Conservation (phyloP, 2,888 invertebrate species). For the Cerastis rubricosa region DNA sequence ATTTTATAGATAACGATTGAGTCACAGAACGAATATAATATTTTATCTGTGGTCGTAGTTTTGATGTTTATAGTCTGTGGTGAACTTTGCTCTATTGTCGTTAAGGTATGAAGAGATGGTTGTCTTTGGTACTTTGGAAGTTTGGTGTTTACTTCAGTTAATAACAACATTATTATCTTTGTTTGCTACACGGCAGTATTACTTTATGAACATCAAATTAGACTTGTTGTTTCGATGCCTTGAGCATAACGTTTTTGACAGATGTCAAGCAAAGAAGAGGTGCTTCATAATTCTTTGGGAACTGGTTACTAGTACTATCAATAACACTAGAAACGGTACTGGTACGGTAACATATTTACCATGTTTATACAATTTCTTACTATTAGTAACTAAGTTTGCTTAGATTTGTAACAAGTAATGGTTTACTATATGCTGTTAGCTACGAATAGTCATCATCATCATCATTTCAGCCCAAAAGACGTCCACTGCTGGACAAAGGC, state of each 20-base stretch:
- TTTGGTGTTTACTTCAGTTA: conserved; percentile 35
- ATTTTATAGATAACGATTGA: conserved; percentile 70
- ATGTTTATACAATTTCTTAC: too few species aligned
- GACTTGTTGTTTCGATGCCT: background rate
- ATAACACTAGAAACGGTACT: too few species aligned
- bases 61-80: conserved; percentile 59
- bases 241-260: background rate
- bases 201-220: background rate
- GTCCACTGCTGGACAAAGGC: too few species aligned
- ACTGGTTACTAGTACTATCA: background rate
- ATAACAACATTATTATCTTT: conserved; percentile 25
- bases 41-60: conserved; percentile 58
- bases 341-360: too few species aligned
- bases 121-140: conserved; percentile 42
- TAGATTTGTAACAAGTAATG: too few species aligned
- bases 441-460: too few species aligned
- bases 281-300: background rate
- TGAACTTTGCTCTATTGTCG: conserved; percentile 59
- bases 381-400: background rate
- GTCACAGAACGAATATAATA: conserved; percentile 51
- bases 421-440: too few species aligned
- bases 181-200: background rate
- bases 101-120: conserved; percentile 53
- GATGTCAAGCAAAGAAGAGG: background rate
- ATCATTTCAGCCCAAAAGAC: too few species aligned